Conservation (phyloP, 1,140 invertebrate species). For the Littorina saxatilis region DNA sequence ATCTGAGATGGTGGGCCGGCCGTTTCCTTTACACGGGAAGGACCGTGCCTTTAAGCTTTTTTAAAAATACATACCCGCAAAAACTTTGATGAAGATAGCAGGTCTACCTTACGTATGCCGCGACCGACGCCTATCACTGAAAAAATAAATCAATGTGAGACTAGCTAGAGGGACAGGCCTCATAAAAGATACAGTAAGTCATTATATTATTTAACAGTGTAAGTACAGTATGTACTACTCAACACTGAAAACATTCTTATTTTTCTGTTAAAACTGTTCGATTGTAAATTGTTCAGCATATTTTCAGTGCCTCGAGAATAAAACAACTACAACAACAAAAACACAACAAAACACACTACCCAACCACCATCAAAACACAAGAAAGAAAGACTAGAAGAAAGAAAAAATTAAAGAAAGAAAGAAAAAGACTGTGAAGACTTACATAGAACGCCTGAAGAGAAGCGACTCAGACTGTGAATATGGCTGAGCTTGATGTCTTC, state of each 20-base stretch:
- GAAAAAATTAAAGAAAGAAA: background rate
- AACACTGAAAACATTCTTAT: too few relatives aligned
- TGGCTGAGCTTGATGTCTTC: constrained; percentile 46
- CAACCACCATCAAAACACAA: background rate
- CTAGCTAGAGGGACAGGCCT: background rate
- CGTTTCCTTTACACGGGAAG: too few relatives aligned
- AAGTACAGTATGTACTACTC: too few relatives aligned
- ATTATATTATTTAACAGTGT: too few relatives aligned
- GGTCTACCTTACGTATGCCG: constrained; percentile 21
- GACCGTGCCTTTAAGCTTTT: too few relatives aligned
- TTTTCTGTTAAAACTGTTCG: too few relatives aligned
- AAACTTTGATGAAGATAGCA: constrained; percentile 41
- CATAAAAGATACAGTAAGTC: too few relatives aligned
- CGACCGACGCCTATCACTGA: constrained; percentile 48
- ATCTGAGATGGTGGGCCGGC: too few relatives aligned
- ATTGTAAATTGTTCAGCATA: too few relatives aligned
- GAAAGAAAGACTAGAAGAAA: background rate
- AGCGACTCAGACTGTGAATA: constrained; percentile 28
- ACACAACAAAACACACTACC: background rate
- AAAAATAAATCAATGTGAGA: constrained; percentile 15
- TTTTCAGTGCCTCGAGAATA: too few relatives aligned
- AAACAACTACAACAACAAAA: background rate
- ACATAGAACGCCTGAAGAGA: constrained; percentile 51
- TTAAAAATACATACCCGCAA: constrained; percentile 46
- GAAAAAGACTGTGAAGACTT: constrained; percentile 1